Conservation (phyloP, 2,797 vertebrate species). For the Rhinichthys osculus region DNA sequence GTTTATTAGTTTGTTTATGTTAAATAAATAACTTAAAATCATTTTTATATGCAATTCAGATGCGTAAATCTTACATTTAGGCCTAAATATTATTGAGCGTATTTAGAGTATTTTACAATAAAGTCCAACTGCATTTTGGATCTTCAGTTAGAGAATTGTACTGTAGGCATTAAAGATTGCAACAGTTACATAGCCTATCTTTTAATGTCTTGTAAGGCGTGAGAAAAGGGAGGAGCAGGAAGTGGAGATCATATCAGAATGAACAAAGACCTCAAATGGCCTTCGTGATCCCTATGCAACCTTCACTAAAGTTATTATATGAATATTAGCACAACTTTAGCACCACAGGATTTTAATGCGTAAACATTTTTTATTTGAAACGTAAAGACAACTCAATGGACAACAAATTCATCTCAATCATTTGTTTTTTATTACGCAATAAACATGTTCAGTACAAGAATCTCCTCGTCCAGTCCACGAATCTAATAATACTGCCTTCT, state of each 20-base stretch:
- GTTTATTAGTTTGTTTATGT: background rate
- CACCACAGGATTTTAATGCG: background rate
- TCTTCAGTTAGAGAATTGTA: background rate
- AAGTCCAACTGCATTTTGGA: background rate
- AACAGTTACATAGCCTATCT: background rate
- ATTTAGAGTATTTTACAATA: background rate
- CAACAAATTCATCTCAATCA: background rate
- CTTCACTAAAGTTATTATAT: background rate
- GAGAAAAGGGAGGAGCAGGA: background rate
- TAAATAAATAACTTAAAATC: background rate
- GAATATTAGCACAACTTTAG: background rate
- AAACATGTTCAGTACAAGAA: background rate
- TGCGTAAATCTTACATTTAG: background rate
- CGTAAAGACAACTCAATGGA: background rate
- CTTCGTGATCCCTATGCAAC: background rate
- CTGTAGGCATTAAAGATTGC: background rate
- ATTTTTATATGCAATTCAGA: background rate
- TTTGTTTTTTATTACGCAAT: background rate
- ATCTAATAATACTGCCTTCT: conserved; percentile 83
- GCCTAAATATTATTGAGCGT: background rate
- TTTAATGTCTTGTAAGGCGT: background rate
- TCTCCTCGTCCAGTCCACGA: background rate
- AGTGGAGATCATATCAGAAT: background rate
- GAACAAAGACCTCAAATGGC: background rate
- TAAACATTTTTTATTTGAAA: background rate